Conservation (phyloP, 2,113 vertebrate species). For the Ameiurus melas region DNA sequence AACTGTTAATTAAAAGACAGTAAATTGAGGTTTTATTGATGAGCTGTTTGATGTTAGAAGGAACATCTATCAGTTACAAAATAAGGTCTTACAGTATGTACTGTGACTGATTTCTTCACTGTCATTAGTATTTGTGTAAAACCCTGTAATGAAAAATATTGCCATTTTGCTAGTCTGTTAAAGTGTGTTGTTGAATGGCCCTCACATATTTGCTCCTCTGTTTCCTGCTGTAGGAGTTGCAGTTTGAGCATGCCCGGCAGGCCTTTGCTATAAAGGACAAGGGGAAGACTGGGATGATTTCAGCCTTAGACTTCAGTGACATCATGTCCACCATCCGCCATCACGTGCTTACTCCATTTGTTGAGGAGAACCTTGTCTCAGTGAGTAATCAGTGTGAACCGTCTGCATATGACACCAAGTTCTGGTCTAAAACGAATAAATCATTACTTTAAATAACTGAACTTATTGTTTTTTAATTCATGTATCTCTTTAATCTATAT, state of each 20-base stretch:
- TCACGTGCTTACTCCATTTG: constrained; percentile 94
- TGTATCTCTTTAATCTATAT: not conserved
- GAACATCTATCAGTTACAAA: not conserved
- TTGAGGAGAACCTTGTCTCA: constrained; percentile 97
- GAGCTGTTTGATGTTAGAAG: not conserved
- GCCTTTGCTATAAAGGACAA: constrained; percentile 95
- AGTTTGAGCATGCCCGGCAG: constrained; percentile 93
- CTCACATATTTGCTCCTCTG: not conserved
- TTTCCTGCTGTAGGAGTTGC: constrained; percentile 80
- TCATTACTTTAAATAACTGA: not conserved
- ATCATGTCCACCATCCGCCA: constrained; percentile 96
- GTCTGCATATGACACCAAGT: not conserved
- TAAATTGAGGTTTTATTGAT: not conserved
- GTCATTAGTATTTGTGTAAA: not conserved
- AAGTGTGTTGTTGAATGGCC: not conserved
- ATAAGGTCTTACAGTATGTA: not conserved
- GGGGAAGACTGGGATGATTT: constrained; percentile 87
- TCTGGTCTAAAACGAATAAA: not conserved
- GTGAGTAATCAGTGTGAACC: constrained; percentile 76
- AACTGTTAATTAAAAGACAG: not conserved
- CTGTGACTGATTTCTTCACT: not conserved
- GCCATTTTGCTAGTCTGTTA: not conserved
- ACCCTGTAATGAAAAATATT: not conserved
- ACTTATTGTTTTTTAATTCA: not conserved
- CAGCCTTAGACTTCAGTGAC: constrained; percentile 92